Base-by-base conservation (phyloP, 1,140 invertebrate genomes). In the Drosophila pseudoananassae region DNA sequence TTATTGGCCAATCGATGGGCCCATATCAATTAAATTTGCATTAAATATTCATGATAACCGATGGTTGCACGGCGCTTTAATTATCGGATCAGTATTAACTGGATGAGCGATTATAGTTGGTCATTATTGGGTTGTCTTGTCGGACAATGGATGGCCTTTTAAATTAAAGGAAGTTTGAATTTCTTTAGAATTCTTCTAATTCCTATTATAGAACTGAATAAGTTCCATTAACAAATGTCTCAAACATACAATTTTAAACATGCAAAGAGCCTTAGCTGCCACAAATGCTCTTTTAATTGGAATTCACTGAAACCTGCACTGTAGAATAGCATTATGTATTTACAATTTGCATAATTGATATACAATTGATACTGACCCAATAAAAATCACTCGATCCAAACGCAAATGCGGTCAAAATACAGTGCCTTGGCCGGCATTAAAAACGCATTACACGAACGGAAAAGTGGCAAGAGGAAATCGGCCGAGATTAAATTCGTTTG, bases 21-120 rank as follows among this genome's bases (percentile, higher is more conserved):
- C 46, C 74, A 46, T 58, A 85, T 85, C 76, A 85, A 85, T 85
- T 81, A 66, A 81, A 77, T 69, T 76, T 75, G 60, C 70, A 74
- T 74, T 74, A 74, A 74, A 65, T 74, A 74, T 74, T 74, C 53
- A 74, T 64, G 71, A 74, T 65, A 74, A 49, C 59, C 71, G 52
- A 65, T 53, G 70, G 23, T 53, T 50, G 47, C 46, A 54, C 51
- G 71, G 17, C 40, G 70, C 17, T 74, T 74, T 74, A 65, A 74
- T 74, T 75, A 74, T 53, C 31, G 46, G 53, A 51, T 65, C 52
- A 57, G 53, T 45, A 29, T 64, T 51, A 74, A 74, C 52, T 56
- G 46, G 36, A 74, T 74, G 58, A 55, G 29, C 45, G 52, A 56
- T 74, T 33, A 70, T 50, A 43, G 29, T 12, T 14, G 15, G 14